These are phyloP conservation scores for Chrysopilus asiliformis DNA, from an alignment of 2,888 invertebrate genomes.

Conservation along the genomic window DNA sequence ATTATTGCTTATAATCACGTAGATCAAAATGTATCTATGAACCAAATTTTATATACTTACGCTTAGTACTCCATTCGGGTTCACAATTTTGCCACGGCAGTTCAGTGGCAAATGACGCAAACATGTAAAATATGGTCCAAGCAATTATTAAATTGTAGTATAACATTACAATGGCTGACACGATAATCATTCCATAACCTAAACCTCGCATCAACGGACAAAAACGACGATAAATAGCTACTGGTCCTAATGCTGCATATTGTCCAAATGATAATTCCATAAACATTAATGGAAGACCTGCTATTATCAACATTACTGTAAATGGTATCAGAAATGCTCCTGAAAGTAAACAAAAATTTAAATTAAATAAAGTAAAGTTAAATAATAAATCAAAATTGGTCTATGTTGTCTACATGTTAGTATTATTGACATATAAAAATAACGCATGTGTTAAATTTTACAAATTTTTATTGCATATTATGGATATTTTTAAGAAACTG, in stretches of 20 bases:
- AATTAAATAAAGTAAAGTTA: neutral
- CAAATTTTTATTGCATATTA: too few species aligned
- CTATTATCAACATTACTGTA: conserved; percentile 63
- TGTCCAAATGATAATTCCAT: conserved; percentile 78
- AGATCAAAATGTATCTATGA: too few species aligned
- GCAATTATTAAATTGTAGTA: conserved; percentile 66
- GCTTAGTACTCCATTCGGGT: conserved; percentile 52
- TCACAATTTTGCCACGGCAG: conserved; percentile 62
- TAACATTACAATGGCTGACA: conserved; percentile 61
- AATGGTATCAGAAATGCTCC: conserved; percentile 77
- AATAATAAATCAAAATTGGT: neutral
- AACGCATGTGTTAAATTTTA: too few species aligned
- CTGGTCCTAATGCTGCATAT: conserved; percentile 63
- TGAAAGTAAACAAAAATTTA: conserved; percentile 34
- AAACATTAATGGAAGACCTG: conserved; percentile 69
- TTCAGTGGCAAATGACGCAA: conserved; percentile 48
- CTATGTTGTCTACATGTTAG: neutral
- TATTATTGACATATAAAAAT: neutral
- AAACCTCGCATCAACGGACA: conserved; percentile 55
- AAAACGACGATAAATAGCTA: conserved; percentile 67
- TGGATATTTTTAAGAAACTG: too few species aligned
- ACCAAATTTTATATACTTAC: conserved; percentile 40
- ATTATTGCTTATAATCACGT: too few species aligned
- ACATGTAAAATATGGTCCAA: conserved; percentile 67
- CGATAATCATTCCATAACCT: conserved; percentile 62